Conservation (phyloP, 2,113 vertebrate species). For the Tretioscincus oriximinensis region DNA sequence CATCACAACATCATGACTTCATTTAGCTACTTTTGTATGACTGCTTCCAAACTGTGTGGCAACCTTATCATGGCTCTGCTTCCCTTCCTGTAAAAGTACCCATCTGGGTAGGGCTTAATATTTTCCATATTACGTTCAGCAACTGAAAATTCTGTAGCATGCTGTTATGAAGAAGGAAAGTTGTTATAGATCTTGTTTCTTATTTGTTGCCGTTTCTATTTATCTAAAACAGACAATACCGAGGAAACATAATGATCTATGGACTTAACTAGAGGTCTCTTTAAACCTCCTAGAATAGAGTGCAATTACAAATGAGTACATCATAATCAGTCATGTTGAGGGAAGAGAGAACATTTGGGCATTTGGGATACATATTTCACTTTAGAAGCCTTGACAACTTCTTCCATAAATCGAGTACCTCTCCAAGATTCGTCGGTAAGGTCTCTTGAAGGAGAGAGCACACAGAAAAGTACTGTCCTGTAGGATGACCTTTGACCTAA, state of each 20-base stretch:
- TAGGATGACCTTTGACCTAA: background rate
- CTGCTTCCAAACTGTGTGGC: too few species aligned
- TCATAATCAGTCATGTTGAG: background rate
- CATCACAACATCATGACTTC: too few species aligned
- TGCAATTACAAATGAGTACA: background rate
- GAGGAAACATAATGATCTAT: background rate
- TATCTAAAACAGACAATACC: background rate
- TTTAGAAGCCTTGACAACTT: background rate
- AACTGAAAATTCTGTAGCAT: background rate
- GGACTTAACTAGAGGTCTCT: background rate
- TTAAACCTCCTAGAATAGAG: background rate
- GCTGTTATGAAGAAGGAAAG: background rate
- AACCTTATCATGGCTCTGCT: too few species aligned
- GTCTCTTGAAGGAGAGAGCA: background rate
- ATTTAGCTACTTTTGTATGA: too few species aligned
- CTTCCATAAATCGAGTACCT: background rate
- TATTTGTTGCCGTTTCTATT: background rate
- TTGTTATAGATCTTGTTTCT: background rate
- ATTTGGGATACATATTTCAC: background rate
- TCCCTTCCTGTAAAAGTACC: too few species aligned
- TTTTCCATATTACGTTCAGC: background rate
- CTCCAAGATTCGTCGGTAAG: constrained; percentile 1
- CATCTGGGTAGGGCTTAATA: background rate
- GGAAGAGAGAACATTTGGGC: background rate
- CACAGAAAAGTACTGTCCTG: background rate